Base-by-base conservation (phyloP, 1,140 invertebrate genomes). In the Saccostrea cuccullata region DNA sequence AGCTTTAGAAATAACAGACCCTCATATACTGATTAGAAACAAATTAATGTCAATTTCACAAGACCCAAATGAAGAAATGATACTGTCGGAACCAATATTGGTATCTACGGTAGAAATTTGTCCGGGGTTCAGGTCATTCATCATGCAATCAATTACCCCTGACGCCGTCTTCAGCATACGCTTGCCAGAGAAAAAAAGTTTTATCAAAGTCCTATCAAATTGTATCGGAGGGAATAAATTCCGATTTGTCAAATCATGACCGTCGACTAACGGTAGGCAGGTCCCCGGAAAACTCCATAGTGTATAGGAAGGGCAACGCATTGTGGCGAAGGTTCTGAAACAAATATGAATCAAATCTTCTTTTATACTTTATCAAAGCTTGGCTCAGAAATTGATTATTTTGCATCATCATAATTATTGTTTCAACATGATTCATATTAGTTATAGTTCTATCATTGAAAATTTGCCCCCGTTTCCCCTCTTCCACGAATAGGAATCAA, bases 21-120 rank as follows among this genome's bases (percentile, higher is more conserved):
- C 70, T 77, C 70, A 77, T 77, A 13, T 77, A 77, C 70, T 77
- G 70, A 77, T 77, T 77, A 77, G 70, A 77, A 77, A 77, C 70
- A 77, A 77, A 77, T 77, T 77, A 77, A 77, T 77, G 70, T 77
- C 70, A 77, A 77, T 77, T 77, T 77, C 70, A 77, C 70, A 77
- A 3, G 26, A 26, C 70, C 70, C 11, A 77, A 77, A 77, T 77
- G 70, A 77, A 77, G 70, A 77, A 77, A 77, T 77, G 26, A 77
- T 77, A 77, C 70, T 77, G 70, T 77, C 70, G 70, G 70, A 77
- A 77, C 70, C 70, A 77, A 77, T 77, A 77, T 77, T 77, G 70
- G 26, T 77, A 77, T 77, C 70, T 77, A 26, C 26, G 26, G 70
- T 8, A 77, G 70, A 30, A 77, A 77, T 77, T 77, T 77, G 70